Base-by-base conservation (phyloP, 2,797 vertebrate genomes). In the Labeo calbasu region DNA sequence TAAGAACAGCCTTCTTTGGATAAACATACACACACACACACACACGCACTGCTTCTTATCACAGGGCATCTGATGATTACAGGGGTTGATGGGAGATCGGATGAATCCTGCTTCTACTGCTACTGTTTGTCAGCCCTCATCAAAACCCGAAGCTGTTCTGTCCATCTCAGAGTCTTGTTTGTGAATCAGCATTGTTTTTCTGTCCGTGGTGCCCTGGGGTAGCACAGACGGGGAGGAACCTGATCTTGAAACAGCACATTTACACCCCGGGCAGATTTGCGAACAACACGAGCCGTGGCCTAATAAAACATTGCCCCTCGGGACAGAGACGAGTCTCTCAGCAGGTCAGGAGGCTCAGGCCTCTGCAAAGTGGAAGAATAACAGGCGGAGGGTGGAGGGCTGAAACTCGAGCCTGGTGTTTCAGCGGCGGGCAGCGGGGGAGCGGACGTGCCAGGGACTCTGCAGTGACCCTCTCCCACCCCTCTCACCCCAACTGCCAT, bases 321-420 rank as follows among this genome's bases (percentile, higher is more conserved):
- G 85, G 88, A 87, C 87, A 85, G 94, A 92, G 92, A 93, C 46
- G 83, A 84, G 83, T 72, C 92, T 89, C 91, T 95, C 90, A 87
- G 69, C 88, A 94, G 95, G 95, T 94, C 95, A 88, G 88, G 86
- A 94, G 96, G 96, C 88, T 96, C 94, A 96, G 92, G 89, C 91
- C 93, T 94, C 92, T 92, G 95, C 94, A 97, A 97, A 96, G 96
- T 95, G 94, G 95, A 96, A 96, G 94, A 96, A 96, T 95, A 96
- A 96, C 93, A 95, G 93, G 93, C 90, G 86, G 93, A 91, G 90
- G 93, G 92, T 92, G 88, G 90, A 89, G 90, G 90, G 89, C 90
- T 94, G 94, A 96, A 97, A 98, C 96, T 92, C 89, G 96, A 98
- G 95, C 94, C 94, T 91, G 90, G 92, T 95, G 95, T 97, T 95